Base-by-base conservation (phyloP, 2,797 vertebrate genomes). In the Macropus fuliginosus region DNA sequence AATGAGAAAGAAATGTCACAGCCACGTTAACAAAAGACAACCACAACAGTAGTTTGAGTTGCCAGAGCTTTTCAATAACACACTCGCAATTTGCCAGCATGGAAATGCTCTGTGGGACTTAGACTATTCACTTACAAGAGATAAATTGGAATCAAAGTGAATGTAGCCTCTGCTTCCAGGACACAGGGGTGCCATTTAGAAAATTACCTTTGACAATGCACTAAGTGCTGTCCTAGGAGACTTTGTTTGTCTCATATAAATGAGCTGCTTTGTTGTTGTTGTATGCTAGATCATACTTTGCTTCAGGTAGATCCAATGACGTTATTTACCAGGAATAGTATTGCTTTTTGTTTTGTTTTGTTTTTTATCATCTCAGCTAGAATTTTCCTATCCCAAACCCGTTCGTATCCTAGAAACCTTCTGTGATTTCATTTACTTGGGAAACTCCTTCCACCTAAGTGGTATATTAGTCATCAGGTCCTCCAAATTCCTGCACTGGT, bases 111-210 rank as follows among this genome's bases (percentile, higher is more conserved):
- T 81, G 74, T 81, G 74, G 40, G 40, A 31, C 74, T 91, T 54
- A 92, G 95, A 91, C 81, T 59, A 62, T 34, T 92, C 97, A 91
- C 94, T 97, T 52, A 92, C 91, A 96, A 95, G 90, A 93, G 56
- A 95, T 91, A 89, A 81, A 54, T 95, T 91, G 92, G 92, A 95
- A 95, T 94, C 24, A 87, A 95, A 92, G 50, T 91, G 87, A 96
- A 93, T 52, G 92, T 91, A 62, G 91, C 57, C 40, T 94, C 93
- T 29, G 5, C 52, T 57, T 94, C 27, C 50, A 56, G 92, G 92
- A 92, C 66, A 89, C 54, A 92, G 34, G 74, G 2, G 14, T 91
- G 34, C 13, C 34, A 1, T 96, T 93, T 94, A 62, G 56, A 31
- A 95, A 97, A 91, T 93, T 74, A 92, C 29, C 66, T 54, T 94